These are phyloP conservation scores for Mechanitis messenoides DNA, from an alignment of 2,888 invertebrate species.

Conservation along the genomic window DNA sequence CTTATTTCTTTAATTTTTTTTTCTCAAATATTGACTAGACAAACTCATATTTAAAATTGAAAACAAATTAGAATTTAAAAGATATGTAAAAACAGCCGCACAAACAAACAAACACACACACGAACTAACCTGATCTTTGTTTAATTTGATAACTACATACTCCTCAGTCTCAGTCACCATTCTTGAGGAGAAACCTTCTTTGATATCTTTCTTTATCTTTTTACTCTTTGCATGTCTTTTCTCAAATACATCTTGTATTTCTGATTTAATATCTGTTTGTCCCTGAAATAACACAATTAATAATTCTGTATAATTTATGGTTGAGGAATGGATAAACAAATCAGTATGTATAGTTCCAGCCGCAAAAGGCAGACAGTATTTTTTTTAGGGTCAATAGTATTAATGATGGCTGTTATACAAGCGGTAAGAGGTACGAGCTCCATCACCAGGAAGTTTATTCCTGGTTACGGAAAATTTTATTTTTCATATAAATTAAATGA, in stretches of 20 bases:
- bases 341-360: background rate
- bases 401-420: too few species aligned
- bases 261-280: background rate
- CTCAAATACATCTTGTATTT: background rate
- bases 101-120: background rate
- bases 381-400: too few species aligned
- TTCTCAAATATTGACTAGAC: too few species aligned
- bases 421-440: too few species aligned
- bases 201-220: slow-evolving; percentile 34
- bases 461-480: too few species aligned
- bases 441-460: too few species aligned
- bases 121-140: slow-evolving; percentile 52
- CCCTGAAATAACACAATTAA: background rate
- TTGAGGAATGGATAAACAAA: background rate
- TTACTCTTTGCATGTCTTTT: slow-evolving; percentile 20
- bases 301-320: too few species aligned
- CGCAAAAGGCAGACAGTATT: too few species aligned
- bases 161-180: slow-evolving; percentile 70
- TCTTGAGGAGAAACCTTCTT: slow-evolving; percentile 58
- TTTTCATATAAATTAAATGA: too few species aligned
- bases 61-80: too few species aligned
- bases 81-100: background rate
- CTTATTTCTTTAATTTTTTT: too few species aligned
- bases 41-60: background rate
- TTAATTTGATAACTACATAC: slow-evolving; percentile 63